Conservation (phyloP, 2,113 vertebrate genomes). For the Centropus unirufus region DNA sequence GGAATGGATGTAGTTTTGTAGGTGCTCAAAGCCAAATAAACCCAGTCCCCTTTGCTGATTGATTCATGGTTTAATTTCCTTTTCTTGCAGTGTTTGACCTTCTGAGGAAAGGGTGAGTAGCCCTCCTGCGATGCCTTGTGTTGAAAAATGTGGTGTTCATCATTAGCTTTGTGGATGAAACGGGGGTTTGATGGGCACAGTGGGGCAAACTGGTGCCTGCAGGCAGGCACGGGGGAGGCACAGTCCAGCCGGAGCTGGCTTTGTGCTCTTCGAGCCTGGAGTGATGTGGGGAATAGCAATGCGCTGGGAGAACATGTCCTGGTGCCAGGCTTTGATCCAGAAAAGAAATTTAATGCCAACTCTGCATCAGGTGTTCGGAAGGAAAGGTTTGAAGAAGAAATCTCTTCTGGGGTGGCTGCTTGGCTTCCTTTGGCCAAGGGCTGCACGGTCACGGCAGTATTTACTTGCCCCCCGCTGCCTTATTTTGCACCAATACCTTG, state of each 20-base stretch:
- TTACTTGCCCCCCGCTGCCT: background rate
- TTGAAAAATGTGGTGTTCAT: background rate
- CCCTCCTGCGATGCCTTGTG: background rate
- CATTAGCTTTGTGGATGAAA: background rate
- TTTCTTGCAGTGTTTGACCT: conserved; percentile 93
- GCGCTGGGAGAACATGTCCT: background rate
- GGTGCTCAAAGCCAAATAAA: background rate
- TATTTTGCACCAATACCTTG: background rate
- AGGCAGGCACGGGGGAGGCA: background rate
- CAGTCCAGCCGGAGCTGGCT: background rate
- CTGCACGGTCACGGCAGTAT: background rate
- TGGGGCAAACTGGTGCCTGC: background rate
- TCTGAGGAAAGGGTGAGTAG: conserved; percentile 96
- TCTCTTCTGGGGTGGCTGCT: background rate
- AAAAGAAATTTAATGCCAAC: background rate
- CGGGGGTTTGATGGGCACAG: background rate
- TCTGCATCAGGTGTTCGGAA: background rate
- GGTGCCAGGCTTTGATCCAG: background rate
- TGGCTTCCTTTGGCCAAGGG: background rate
- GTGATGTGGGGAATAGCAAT: background rate
- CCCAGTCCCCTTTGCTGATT: background rate
- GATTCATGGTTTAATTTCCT: conserved; percentile 51
- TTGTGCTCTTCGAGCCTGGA: background rate
- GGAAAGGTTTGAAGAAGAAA: background rate
- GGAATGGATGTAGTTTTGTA: background rate